Evolutionary conservation across 2,797 vertebrate species (phyloP), one percentile per base, ranked within the genome.

Genomic region (Tamandua tetradactyla): DNA sequence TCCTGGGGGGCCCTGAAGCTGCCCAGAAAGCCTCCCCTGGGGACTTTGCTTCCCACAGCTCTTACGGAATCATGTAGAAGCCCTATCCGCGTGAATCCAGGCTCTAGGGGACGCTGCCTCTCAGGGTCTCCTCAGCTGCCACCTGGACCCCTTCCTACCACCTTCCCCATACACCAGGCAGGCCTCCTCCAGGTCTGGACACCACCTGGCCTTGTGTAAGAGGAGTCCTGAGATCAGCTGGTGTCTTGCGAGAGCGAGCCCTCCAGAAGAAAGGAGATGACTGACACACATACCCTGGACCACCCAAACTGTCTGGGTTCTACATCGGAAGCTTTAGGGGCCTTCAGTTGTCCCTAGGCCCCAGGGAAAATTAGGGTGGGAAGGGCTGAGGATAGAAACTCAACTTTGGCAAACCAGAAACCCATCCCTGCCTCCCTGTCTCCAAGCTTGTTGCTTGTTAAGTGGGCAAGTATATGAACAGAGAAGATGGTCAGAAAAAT

Each of bases 11-110:
- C 62, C 85, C 78, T 61, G 37, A 90, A 32, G 25, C 66, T 76
- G 86, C 35, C 83, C 78, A 85, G 82, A 92, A 91, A 76, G 49
- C 88, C 64, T 66, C 68, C 37, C 80, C 75, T 9, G 42, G 89
- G 71, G n/a, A 71, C 62, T 62, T 42, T n/a, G n/a, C 55, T 72
- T 35, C 79, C 84, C 72, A 37, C 14, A 23, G 0, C 64, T 57
- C 35, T 62, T 0, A 1, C 30, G 85, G 44, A 57, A 8, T n/a
- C 85, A 30, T 14, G n/a, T 32, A 61, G 75, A 0, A 0, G 55
- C 69, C 81, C 35, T 32, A 9, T 49, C 14, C 0, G 12, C 25
- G 74, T 20, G 13, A 57, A 84, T 80, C 81, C 2, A 2, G 71
- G 40, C 80, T 89, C 40, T 23, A 25, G 23, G 44, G 81, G 47